Conservation (phyloP, 2,797 vertebrate species). For the Artibeus lituratus region DNA sequence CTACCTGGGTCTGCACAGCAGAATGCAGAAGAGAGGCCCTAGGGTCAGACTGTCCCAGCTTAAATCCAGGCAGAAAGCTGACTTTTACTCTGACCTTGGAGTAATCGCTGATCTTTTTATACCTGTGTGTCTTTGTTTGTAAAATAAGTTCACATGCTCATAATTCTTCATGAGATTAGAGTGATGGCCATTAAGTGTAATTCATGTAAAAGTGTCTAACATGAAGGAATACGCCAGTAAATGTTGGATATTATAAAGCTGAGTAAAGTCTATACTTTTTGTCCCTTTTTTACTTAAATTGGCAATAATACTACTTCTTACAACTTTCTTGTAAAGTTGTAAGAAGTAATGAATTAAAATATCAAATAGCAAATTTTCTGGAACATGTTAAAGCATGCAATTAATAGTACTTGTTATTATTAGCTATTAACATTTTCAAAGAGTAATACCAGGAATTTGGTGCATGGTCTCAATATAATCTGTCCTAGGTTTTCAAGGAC, state of each 20-base stretch:
- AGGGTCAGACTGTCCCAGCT: background rate
- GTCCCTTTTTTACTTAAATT: background rate
- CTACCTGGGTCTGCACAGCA: background rate
- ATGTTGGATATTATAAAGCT: background rate
- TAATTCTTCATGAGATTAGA: background rate
- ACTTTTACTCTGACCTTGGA: background rate
- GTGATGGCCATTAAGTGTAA: background rate
- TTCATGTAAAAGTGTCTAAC: background rate
- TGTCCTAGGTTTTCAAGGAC: background rate
- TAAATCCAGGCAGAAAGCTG: background rate
- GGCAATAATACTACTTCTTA: background rate
- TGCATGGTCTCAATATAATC: background rate
- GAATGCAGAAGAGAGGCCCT: background rate
- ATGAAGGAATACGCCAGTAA: background rate
- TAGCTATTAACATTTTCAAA: background rate
- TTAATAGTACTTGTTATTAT: background rate
- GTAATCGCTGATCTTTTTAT: background rate
- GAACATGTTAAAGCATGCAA: background rate
- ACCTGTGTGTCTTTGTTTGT: background rate
- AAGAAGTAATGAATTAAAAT: background rate
- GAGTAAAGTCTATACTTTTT: background rate
- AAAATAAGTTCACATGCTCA: background rate
- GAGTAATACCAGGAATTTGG: background rate
- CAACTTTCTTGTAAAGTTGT: background rate
- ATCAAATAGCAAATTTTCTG: background rate